phyloP scores from a whole-genome alignment of 2,797 vertebrate genomes.

The Dromococcyx pavoninus region DNA sequence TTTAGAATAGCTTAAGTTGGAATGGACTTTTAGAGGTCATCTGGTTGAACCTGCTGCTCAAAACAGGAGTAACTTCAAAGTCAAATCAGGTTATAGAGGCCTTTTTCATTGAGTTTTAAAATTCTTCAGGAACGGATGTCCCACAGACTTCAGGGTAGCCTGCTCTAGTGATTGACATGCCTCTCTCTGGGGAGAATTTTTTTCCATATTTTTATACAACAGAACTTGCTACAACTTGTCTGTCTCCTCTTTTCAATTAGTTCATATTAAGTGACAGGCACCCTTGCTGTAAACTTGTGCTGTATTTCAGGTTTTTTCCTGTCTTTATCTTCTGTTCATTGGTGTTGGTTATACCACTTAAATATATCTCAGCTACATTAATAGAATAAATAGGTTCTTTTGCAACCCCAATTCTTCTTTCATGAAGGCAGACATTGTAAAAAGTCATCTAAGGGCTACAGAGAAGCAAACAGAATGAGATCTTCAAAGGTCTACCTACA shows the following conservation, averaged over 20 bases:
- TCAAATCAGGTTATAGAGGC: not conserved
- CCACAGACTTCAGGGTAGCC: not conserved
- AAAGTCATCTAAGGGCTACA: not conserved
- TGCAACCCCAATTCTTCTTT: not conserved
- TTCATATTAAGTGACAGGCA: not conserved
- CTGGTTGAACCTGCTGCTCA: not conserved
- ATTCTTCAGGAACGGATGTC: not conserved
- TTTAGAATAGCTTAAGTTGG: not conserved
- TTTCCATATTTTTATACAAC: not conserved
- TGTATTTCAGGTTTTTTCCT: not conserved
- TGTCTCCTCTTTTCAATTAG: not conserved
- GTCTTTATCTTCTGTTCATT: not conserved
- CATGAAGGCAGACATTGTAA: not conserved
- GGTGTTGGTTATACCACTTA: not conserved
- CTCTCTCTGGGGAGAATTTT: not conserved
- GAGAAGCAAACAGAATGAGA: not conserved
- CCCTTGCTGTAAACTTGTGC: not conserved
- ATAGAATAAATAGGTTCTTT: not conserved
- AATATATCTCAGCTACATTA: not conserved
- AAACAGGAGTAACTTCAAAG: not conserved
- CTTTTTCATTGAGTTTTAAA: not conserved
- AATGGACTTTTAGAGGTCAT: not conserved
- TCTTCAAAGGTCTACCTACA: not conserved
- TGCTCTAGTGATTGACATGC: not conserved
- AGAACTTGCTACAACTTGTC: not conserved